Evolutionary conservation across 2,797 vertebrate genomes (phyloP), one percentile per base, ranked within the genome.

Genomic region (Tinamus major): DNA sequence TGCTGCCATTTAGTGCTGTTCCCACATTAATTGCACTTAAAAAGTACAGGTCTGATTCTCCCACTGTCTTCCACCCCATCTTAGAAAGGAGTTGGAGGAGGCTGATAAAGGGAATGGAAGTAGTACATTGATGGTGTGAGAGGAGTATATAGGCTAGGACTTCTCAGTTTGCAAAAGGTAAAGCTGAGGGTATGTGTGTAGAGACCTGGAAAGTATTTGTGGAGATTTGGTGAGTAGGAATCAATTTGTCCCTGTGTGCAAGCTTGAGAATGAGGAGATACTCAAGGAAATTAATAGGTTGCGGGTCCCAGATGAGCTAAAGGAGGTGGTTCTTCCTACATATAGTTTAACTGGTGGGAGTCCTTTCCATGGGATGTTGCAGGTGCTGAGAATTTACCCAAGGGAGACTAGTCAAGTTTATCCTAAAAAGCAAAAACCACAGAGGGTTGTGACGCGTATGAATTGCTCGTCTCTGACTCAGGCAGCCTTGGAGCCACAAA

Each of bases 301-400:
- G 63, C 31, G 31, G 21, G 20, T 75, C 83, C 31, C 44, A 23
- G 48, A 9, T 56, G 20, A 67, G 64, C 10, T 44, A 67, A 20
- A 0, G 3, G 18, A 64, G 9, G 18, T 78, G 4, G 2, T 78
- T 80, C 46, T 67, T 90, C 13, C 29, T 61, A 18, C 1, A 1
- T 37, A 4, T 29, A 64, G 26, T 71, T 71, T 55, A 83, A 71
- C 16, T 31, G 35, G 27, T 63, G 31, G 39, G 79, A n/a, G 8
- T 87, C 26, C 13, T 55, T 82, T 74, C 42, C 46, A 0, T 67
- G 55, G 35, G 35, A 4, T 83, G 5, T 10, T 75, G 17, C 11
- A 29, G 13, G 10, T 61, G 8, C 3, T 29, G 51, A 46, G 70
- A 55, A 65, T 20, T 9, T 46, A 39, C 5, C 19, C 2, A 2